A percentile compares a stretch with the other conserved stretches of the same genome.
These are phyloP conservation scores for Nymphicus hollandicus DNA, from an alignment of 2,113 vertebrate species.

Conservation along the genomic window DNA sequence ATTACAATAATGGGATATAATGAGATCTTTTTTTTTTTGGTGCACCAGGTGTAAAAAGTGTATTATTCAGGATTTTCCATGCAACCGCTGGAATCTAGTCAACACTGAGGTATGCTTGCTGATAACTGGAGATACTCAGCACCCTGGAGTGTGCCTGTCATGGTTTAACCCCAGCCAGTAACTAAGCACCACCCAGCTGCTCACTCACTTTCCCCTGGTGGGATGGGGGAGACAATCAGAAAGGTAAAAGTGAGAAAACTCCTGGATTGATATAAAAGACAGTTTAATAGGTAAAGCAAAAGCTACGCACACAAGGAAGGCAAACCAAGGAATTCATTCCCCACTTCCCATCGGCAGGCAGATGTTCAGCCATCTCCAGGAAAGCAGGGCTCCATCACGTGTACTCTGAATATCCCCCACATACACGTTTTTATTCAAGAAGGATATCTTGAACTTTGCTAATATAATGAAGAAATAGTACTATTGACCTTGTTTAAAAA, in stretches of 20 bases:
- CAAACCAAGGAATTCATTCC: neutral
- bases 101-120: neutral
- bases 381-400: rapidly evolving
- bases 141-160: neutral
- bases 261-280: too few species aligned
- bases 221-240: neutral
- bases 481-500: neutral
- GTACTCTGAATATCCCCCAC: neutral
- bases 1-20: neutral
- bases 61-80: neutral
- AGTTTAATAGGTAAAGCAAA: neutral
- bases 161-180: neutral
- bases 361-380: neutral
- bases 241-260: neutral
- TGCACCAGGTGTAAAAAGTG: neutral
- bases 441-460: neutral
- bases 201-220: rapidly evolving
- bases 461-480: neutral
- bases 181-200: rapidly evolving
- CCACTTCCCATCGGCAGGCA: neutral
- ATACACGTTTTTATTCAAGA: neutral
- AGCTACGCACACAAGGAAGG: neutral
- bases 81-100: neutral
- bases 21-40: neutral
- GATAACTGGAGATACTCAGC: neutral